Base-by-base conservation (phyloP, 2,797 vertebrate species). In the Spinibarbus caldwelli region DNA sequence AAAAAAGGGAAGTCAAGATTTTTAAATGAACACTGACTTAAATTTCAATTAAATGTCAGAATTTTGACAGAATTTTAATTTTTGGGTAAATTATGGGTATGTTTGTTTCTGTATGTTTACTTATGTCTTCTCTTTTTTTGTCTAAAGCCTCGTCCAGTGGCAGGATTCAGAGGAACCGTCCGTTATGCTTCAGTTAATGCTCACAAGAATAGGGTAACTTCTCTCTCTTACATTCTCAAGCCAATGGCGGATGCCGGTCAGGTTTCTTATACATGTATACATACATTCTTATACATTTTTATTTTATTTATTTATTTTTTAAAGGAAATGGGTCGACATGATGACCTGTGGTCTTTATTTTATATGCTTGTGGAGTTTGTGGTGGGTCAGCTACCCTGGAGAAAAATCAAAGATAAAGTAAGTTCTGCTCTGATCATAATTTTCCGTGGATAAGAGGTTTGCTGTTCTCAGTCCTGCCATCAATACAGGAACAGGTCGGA, bases 331-430 rank as follows among this genome's bases (percentile, higher is more conserved):
- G 97, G 98, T 90, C 96, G 98, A 52, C 98, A 99, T 76, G 98
- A 99, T 77, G 98, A 99, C 91, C 95, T 99, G 87, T 99, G 98
- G 98, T 99, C 98, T 78, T 95, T 99, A 29, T 99, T 99, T 93
- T 99, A 99, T 92, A 99, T 99, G 98, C 94, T 99, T 91, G 98
- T 99, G 73, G 98, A 99, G 86, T 99, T 99, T 92, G 96, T 95
- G 88, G 96, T 97, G 88, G 98, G 98, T 73, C 98, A 99, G 87
- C 94, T 99, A 80, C 98, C 98, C 86, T 99, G 98, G 98, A 97
- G 98, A 90, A 99, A 99, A 94, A 97, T 99, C 92, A 99, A 99
- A 93, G 98, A 99, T 89, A 99, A 99, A 95, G 98, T 99, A 95
- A 89, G 93, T 84, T 8, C 11, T 11, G 31, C 7, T 62, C 71